Conservation (phyloP, 2,797 vertebrate species). For the Rhabdomys pumilio region DNA sequence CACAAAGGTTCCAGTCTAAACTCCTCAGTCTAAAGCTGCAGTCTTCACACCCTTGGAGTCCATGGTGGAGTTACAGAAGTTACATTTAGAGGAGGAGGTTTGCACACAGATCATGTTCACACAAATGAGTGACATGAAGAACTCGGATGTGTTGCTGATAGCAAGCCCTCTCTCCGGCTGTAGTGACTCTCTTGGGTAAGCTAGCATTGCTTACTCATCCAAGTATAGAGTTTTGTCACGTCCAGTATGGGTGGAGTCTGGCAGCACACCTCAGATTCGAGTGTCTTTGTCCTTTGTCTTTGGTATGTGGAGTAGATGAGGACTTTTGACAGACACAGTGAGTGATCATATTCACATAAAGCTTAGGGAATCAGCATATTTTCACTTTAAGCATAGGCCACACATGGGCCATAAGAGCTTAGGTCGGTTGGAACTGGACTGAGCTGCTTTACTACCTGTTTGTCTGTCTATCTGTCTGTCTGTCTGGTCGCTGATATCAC, state of each 20-base stretch:
- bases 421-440: not conserved
- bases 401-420: not conserved
- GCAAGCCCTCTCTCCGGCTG: not conserved
- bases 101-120: not conserved
- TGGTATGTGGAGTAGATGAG: not conserved
- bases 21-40: not conserved
- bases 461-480: not conserved
- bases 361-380: not conserved
- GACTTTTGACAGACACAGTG: not conserved
- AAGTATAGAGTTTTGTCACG: not conserved
- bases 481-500: not conserved
- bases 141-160: not conserved
- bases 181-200: not conserved
- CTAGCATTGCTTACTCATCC: not conserved
- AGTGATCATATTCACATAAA: not conserved
- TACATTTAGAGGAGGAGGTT: not conserved
- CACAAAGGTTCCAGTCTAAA: not conserved
- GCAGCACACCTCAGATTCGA: not conserved
- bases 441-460: not conserved
- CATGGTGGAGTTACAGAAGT: not conserved
- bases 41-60: not conserved
- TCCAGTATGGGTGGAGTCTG: not conserved
- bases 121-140: not conserved
- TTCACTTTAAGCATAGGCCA: not conserved
- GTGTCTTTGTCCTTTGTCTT: not conserved